A percentile compares a stretch with the other conserved stretches of the same genome.
phyloP scores from a whole-genome alignment of 2,797 vertebrate species.

The Catharus ustulatus region DNA sequence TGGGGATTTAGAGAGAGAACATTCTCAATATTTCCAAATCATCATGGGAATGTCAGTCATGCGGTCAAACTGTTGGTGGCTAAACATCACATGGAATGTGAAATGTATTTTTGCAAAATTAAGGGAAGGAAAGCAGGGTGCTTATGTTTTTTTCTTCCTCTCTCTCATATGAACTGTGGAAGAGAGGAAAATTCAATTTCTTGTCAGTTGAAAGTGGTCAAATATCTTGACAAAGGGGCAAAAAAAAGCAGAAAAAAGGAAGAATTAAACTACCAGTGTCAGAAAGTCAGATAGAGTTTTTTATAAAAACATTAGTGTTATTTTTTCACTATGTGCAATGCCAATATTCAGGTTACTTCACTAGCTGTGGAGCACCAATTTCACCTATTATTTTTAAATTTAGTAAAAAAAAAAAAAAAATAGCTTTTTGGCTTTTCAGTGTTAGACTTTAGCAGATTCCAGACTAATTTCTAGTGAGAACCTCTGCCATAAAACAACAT shows the following conservation, averaged over 20 bases:
- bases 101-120: constrained; percentile 2
- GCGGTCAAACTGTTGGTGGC: background rate
- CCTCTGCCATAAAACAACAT: background rate
- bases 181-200: background rate
- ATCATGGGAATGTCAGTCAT: constrained; percentile 1
- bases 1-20: constrained; percentile 10
- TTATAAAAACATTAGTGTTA: background rate
- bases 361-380: background rate
- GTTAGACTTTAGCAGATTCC: background rate
- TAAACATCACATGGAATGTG: background rate
- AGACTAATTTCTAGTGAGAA: background rate
- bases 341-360: background rate
- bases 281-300: background rate
- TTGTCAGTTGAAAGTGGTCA: background rate
- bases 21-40: constrained; percentile 26
- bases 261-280: background rate
- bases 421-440: background rate
- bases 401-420: background rate
- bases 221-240: background rate
- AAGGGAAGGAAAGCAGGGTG: background rate
- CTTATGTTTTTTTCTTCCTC: background rate
- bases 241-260: background rate
- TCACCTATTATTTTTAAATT: background rate
- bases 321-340: background rate
- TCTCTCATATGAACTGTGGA: background rate